Evolutionary conservation across 2,888 invertebrate species (phyloP).

Genomic region (Cremastobaeus sp.): DNA sequence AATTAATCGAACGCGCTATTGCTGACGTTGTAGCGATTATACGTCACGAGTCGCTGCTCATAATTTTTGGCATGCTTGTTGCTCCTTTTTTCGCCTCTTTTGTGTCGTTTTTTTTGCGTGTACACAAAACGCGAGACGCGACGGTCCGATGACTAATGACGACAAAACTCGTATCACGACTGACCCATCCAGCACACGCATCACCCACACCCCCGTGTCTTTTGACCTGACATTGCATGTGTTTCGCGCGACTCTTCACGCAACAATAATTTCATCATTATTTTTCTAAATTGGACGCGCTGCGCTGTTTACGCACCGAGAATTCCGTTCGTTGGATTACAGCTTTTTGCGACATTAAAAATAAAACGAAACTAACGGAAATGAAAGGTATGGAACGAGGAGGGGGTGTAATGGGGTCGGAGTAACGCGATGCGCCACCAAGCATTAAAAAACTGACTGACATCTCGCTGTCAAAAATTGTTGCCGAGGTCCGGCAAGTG

Average conservation of each 20-base stretch:
- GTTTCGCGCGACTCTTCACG: slow-evolving; percentile 73
- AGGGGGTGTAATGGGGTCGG: background rate
- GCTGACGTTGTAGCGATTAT: slow-evolving; percentile 70
- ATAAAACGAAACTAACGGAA: slow-evolving; percentile 34
- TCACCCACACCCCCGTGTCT: slow-evolving; percentile 54
- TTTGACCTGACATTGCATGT: slow-evolving; percentile 64
- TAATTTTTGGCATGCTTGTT: slow-evolving; percentile 72
- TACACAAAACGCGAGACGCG: slow-evolving; percentile 71
- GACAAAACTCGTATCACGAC: slow-evolving; percentile 72
- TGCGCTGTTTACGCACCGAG: slow-evolving; percentile 76
- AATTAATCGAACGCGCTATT: slow-evolving; percentile 75
- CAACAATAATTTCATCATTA: slow-evolving; percentile 78
- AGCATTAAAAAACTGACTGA: slow-evolving; percentile 48
- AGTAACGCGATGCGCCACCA: slow-evolving; percentile 28
- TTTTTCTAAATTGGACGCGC: slow-evolving; percentile 78
- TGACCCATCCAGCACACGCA: slow-evolving; percentile 58
- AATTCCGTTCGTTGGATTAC: slow-evolving; percentile 74
- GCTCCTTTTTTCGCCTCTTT: slow-evolving; percentile 4
- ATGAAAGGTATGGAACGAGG: slow-evolving; percentile 13
- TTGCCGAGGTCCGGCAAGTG: slow-evolving; percentile 38
- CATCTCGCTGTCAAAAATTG: slow-evolving; percentile 48
- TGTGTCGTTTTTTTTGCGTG: slow-evolving; percentile 57
- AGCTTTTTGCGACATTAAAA: slow-evolving; percentile 75
- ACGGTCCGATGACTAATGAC: slow-evolving; percentile 72
- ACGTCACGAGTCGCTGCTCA: slow-evolving; percentile 75